Evolutionary conservation across 2,888 invertebrate genomes (phyloP).

Genomic region (Ormia ochracea): DNA sequence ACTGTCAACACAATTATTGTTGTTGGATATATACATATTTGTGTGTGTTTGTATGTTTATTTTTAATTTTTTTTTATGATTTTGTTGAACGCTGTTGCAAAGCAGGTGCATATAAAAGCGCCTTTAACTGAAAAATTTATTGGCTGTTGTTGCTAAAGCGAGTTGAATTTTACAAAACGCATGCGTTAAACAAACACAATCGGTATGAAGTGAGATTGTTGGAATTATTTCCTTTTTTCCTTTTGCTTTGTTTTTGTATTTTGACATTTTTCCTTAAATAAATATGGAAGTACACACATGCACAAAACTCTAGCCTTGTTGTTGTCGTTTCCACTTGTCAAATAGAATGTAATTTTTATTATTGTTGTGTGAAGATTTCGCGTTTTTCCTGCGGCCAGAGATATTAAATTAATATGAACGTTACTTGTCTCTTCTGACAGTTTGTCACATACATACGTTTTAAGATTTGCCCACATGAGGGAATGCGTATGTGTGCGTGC

Average conservation of each 20-base stretch:
- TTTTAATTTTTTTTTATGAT: not conserved
- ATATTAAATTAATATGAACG: slow-evolving; percentile 41
- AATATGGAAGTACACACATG: too few relatives aligned
- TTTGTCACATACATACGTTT: slow-evolving; percentile 39
- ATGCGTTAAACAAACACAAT: slow-evolving; percentile 50
- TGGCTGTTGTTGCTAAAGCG: slow-evolving; percentile 10
- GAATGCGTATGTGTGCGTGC: not conserved
- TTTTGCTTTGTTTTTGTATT: not conserved
- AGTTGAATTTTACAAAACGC: slow-evolving; percentile 38
- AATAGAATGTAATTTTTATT: slow-evolving; percentile 4
- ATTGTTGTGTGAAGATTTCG: not conserved
- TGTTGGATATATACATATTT: not conserved
- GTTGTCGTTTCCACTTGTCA: slow-evolving; percentile 30
- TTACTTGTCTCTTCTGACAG: slow-evolving; percentile 55
- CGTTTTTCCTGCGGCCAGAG: slow-evolving; percentile 1
- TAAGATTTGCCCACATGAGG: too few relatives aligned
- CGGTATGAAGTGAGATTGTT: slow-evolving; percentile 8
- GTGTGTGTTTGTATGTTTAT: slow-evolving; percentile 2
- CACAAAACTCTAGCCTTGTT: not conserved
- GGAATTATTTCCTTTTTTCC: not conserved
- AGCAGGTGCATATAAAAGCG: slow-evolving; percentile 50
- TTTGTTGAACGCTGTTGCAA: slow-evolving; percentile 4
- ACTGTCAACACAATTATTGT: slow-evolving; percentile 43
- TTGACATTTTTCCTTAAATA: slow-evolving; percentile 5
- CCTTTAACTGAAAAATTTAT: slow-evolving; percentile 21